Conservation (phyloP, 1,140 invertebrate genomes). For the Drosophila leontia region DNA sequence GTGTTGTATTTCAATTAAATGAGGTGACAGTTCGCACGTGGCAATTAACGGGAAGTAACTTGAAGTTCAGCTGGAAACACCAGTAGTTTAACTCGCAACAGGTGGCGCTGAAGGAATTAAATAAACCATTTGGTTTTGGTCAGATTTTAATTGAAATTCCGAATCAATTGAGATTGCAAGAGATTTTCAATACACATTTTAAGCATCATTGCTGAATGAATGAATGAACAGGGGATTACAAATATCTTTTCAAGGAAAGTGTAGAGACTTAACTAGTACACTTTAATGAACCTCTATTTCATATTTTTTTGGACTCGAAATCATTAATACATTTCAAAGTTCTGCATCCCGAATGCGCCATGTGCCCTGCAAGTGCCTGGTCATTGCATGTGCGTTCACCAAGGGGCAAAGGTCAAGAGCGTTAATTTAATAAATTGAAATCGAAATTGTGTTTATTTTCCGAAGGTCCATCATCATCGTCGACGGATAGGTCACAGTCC, state of each 20-base stretch:
- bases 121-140: not conserved
- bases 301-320: not conserved
- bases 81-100: conserved; percentile 7
- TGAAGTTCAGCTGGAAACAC: not conserved
- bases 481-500: not conserved
- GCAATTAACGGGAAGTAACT: conserved; percentile 6
- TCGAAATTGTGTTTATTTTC: conserved; percentile 67
- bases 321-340: conserved; percentile 1
- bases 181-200: not conserved
- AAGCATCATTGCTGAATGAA: not conserved
- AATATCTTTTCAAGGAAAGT: not conserved
- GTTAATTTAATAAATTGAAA: conserved; percentile 65
- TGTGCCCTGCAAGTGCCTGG: conserved; percentile 11
- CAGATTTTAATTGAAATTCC: not conserved
- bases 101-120: not conserved
- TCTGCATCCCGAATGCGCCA: conserved; percentile 6
- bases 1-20: conserved; percentile 29
- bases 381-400: conserved; percentile 6
- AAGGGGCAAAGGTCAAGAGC: conserved; percentile 48
- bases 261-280: not conserved
- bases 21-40: conserved; percentile 17
- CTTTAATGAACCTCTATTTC: not conserved
- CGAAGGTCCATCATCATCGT: conserved; percentile 33
- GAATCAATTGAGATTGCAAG: not conserved
- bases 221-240: too few species aligned